Percentiles rank a stretch among this genome's conserved stretches.
Evolutionary conservation across 2,888 invertebrate species (phyloP).

Genomic region (Blomia tropicalis): DNA sequence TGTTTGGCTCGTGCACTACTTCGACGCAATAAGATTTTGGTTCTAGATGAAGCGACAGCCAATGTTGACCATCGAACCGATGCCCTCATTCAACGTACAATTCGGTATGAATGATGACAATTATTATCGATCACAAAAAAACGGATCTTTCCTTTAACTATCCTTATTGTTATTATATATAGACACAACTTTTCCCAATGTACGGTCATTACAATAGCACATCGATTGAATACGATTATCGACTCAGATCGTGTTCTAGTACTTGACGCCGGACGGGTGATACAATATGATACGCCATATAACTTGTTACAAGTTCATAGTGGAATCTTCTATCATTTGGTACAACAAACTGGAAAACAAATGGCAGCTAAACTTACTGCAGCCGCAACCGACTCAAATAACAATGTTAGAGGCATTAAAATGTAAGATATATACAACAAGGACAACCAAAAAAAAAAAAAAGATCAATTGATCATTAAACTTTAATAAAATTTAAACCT

Average conservation of each 20-base stretch:
- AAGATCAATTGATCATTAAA: not conserved
- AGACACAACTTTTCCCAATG: slow-evolving; percentile 52
- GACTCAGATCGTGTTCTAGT: slow-evolving; percentile 60
- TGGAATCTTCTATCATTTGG: slow-evolving; percentile 35
- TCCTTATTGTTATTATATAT: not conserved
- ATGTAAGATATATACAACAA: not conserved
- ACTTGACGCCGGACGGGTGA: slow-evolving; percentile 60
- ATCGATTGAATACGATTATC: slow-evolving; percentile 77
- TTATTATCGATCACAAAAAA: slow-evolving; percentile 34
- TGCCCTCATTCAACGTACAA: slow-evolving; percentile 55
- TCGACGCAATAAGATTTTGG: slow-evolving; percentile 61
- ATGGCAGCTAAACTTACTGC: slow-evolving; percentile 34
- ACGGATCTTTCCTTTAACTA: too few species aligned
- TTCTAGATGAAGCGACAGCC: slow-evolving; percentile 81
- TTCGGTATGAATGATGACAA: slow-evolving; percentile 38
- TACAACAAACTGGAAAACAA: slow-evolving; percentile 36
- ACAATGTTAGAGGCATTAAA: not conserved
- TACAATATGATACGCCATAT: slow-evolving; percentile 60
- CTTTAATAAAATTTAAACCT: not conserved
- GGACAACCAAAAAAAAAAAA: not conserved
- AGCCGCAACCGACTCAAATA: too few species aligned
- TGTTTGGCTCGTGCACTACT: slow-evolving; percentile 76
- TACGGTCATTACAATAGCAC: slow-evolving; percentile 67
- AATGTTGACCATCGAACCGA: slow-evolving; percentile 77
- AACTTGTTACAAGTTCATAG: slow-evolving; percentile 37